phyloP scores from a whole-genome alignment of 2,113 vertebrate species.

The rabbit (Oryctolagus cuniculus) region DNA sequence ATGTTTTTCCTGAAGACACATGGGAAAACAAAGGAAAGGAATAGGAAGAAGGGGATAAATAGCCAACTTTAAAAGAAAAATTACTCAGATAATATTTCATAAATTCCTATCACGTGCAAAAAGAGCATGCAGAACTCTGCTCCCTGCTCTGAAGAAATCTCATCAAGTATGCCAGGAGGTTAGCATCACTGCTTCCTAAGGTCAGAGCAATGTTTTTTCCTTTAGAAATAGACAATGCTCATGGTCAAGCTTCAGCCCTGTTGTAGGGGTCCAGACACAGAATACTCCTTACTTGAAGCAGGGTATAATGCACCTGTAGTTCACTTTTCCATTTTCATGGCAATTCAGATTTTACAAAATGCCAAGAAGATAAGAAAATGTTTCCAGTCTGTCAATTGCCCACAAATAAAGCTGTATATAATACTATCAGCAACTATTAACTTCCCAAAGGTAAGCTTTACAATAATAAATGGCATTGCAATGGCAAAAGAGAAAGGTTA shows the following conservation, averaged over 20 bases:
- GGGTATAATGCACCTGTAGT: neutral
- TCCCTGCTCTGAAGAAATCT: neutral
- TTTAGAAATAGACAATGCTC: constrained; percentile 6
- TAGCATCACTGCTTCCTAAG: neutral
- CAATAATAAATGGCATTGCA: neutral
- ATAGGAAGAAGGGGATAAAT: neutral
- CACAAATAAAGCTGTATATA: neutral
- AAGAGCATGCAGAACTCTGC: neutral
- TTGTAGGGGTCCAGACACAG: neutral
- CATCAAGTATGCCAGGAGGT: neutral
- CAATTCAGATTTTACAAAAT: constrained; percentile 26
- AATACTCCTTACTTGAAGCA: neutral
- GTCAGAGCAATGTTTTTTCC: neutral
- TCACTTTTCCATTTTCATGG: neutral
- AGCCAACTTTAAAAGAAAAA: constrained; percentile 2
- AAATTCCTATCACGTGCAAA: neutral
- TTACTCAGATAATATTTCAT: neutral
- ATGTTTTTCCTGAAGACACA: constrained; percentile 4
- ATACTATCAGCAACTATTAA: neutral
- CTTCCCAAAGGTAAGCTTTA: neutral
- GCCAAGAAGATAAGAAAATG: constrained; percentile 33
- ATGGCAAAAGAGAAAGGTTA: neutral
- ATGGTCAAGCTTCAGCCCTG: neutral
- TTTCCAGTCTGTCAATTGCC: neutral
- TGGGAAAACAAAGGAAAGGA: neutral